Evolutionary conservation across 2,113 vertebrate species (phyloP), one percentile per base, ranked within the genome.

Genomic region (Plotosus lineatus): DNA sequence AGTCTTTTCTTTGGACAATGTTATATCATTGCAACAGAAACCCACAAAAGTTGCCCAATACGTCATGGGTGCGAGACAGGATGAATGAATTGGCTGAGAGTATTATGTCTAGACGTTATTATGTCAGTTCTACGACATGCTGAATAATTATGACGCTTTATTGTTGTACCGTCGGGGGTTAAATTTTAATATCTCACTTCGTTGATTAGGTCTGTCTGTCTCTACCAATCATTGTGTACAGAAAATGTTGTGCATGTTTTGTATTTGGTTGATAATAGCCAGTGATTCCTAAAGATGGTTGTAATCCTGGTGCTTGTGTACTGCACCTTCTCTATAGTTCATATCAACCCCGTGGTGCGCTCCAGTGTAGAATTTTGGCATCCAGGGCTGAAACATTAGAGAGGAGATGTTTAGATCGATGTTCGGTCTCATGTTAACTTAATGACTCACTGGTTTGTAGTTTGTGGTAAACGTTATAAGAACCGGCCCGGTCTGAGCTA

Each of bases 401-500:
- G 10, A 66, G 36, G 26, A 21, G 48, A 28, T 69, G 51, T 36
- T 26, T 11, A 69, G 28, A 48, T 53, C 33, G 38, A n/a, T 11
- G 23, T 76, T 76, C 21, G 12, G 6, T n/a, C 23, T 72, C 55
- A 61, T 28, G 69, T 56, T 82, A 33, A 78, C 58, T 26, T 46
- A 53, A n/a, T 23, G 23, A 56, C 65, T 76, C 42, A 66, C 26
- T 77, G 31, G 31, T 6, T 65, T 77, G 10, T 84, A 99, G 98
- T 98, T 86, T 99, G 98, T 72, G 97, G 98, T 83, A 99, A 99
- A 87, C 97, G 98, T 86, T 99, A 99, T 92, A 99, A 99, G 94
- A 99, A 99, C 92, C 95, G 97, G 0, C 98, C 97, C 0, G 98
- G 98, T 48, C 92, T 99, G 89, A 99, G 98, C 89, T 99, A 99